A percentile compares a stretch with the other conserved stretches of the same genome.
phyloP scores from a whole-genome alignment of 1,140 invertebrate genomes.

The Bombus haemorrhoidalis region DNA sequence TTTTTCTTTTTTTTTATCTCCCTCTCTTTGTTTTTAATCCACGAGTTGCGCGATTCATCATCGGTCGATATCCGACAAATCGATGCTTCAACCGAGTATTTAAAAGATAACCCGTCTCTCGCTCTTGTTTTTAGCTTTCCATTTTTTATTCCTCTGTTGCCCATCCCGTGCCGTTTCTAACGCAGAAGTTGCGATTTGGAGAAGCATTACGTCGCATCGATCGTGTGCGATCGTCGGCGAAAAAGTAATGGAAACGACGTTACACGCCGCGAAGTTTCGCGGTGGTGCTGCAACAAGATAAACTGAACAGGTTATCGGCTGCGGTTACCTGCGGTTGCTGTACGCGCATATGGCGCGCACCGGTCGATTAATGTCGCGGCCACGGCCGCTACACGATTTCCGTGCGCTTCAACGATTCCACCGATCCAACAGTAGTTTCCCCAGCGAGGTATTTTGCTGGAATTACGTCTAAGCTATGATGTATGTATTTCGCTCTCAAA shows the following conservation, averaged over 20 bases:
- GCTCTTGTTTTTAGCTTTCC: too few relatives aligned
- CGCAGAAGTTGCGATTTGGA: not conserved
- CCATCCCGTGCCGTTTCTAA: too few relatives aligned
- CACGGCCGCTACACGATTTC: slow-evolving; percentile 17
- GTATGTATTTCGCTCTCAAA: not conserved
- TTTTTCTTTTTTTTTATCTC: not conserved
- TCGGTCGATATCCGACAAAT: too few relatives aligned
- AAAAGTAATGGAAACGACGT: not conserved
- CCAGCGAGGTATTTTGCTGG: not conserved
- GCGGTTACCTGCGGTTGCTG: slow-evolving; percentile 38
- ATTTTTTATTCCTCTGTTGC: not conserved
- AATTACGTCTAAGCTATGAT: not conserved
- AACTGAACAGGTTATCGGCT: slow-evolving; percentile 28
- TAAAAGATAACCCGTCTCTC: too few relatives aligned
- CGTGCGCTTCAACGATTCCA: not conserved
- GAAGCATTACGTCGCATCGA: not conserved
- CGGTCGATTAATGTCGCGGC: slow-evolving; percentile 43
- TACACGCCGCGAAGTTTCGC: not conserved
- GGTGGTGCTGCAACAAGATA: slow-evolving; percentile 18
- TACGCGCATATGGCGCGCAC: slow-evolving; percentile 23
- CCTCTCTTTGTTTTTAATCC: too few relatives aligned
- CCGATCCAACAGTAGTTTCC: not conserved
- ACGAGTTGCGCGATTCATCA: too few relatives aligned
- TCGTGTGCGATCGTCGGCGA: not conserved
- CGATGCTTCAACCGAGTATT: too few relatives aligned